A percentile compares a stretch with the other conserved stretches of the same genome.
Conservation (phyloP, 2,888 invertebrate species). For the Geotrupes spiniger region DNA sequence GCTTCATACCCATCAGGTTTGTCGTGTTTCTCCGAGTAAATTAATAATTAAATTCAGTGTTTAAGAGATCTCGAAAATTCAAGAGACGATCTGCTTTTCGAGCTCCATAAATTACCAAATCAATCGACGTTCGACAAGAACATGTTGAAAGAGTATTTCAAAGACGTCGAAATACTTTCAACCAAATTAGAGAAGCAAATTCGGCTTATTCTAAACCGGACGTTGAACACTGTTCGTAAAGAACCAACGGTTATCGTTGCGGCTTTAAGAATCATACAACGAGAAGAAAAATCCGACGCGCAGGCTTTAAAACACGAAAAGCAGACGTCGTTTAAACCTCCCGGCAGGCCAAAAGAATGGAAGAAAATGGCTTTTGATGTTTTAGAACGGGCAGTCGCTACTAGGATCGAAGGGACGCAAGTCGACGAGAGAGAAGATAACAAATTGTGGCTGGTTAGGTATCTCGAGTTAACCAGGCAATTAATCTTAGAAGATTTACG, state of each 20-base stretch:
- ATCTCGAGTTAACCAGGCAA: conserved; percentile 82
- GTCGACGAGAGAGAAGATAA: conserved; percentile 87
- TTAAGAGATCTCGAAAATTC: conserved; percentile 95
- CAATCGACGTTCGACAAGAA: conserved; percentile 87
- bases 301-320: conserved; percentile 75
- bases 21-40: conserved; percentile 10
- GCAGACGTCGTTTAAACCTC: conserved; percentile 87
- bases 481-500: conserved; percentile 87
- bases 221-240: conserved; percentile 90
- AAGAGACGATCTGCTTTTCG: conserved; percentile 91
- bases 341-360: conserved; percentile 93
- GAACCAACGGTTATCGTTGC: conserved; percentile 95
- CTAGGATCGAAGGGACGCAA: conserved; percentile 91
- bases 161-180: conserved; percentile 90
- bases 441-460: conserved; percentile 94
- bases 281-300: conserved; percentile 93
- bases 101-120: conserved; percentile 89
- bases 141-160: conserved; percentile 93
- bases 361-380: conserved; percentile 81
- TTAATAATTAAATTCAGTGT: conserved; percentile 56
- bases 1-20: conserved; percentile 86
- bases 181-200: conserved; percentile 88
- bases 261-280: conserved; percentile 90
- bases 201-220: conserved; percentile 82
- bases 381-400: conserved; percentile 72